Conservation (phyloP, 2,888 invertebrate species). For the Crossocerus cetratus region DNA sequence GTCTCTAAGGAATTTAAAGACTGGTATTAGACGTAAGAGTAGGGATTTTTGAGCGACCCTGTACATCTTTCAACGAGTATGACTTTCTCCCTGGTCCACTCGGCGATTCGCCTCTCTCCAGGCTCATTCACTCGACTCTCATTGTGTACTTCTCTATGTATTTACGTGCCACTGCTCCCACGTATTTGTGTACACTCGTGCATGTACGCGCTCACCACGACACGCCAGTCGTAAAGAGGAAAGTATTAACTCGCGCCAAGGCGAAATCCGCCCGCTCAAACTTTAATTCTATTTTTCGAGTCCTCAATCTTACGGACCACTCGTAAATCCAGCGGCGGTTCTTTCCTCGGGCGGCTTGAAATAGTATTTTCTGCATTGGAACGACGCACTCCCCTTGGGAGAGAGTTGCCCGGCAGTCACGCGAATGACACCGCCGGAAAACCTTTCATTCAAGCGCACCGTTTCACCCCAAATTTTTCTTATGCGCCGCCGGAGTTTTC, state of each 20-base stretch:
- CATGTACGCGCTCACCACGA: conserved; percentile 1
- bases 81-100: background rate
- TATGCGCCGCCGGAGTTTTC: too few relatives aligned
- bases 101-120: background rate
- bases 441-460: too few relatives aligned
- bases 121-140: background rate
- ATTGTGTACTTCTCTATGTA: background rate
- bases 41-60: background rate
- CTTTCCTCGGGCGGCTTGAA: background rate
- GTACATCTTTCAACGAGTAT: background rate
- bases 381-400: too few relatives aligned
- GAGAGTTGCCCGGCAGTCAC: too few relatives aligned
- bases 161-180: background rate
- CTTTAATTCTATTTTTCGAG: conserved; percentile 33
- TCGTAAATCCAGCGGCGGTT: background rate
- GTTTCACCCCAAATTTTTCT: too few relatives aligned
- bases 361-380: background rate
- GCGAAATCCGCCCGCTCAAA: conserved; percentile 11
- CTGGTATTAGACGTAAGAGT: too few relatives aligned
- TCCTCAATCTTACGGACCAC: conserved; percentile 19
- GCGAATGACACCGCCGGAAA: too few relatives aligned
- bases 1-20: too few relatives aligned
- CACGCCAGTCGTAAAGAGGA: conserved; percentile 2
- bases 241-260: conserved; percentile 22
- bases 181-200: background rate